Evolutionary conservation across 2,797 vertebrate species (phyloP).

Genomic region (Coilia nasus): DNA sequence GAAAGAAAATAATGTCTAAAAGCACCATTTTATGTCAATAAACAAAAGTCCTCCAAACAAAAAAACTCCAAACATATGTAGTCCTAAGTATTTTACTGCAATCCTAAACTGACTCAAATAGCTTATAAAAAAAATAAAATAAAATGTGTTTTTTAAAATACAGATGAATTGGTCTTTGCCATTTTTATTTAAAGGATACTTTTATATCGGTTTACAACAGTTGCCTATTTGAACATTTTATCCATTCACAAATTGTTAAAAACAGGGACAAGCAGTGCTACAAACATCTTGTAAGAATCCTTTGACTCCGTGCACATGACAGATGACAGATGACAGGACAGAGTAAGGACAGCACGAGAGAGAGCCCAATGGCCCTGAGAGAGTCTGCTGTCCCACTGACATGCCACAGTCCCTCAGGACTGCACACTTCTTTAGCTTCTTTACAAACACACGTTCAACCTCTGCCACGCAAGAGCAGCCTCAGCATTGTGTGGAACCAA

Average conservation of each 20-base stretch:
- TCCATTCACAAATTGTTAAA: not conserved
- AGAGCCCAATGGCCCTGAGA: not conserved
- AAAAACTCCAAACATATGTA: no score
- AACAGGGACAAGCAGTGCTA: not conserved
- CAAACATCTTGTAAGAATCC: not conserved
- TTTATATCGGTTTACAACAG: no score
- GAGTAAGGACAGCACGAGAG: not conserved
- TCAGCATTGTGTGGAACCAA: not conserved
- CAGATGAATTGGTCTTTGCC: no score
- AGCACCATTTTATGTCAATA: not conserved
- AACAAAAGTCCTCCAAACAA: no score
- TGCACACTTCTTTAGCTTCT: not conserved
- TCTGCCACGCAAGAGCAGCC: not conserved
- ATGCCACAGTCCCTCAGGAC: not conserved
- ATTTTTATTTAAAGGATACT: no score
- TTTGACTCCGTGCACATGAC: not conserved
- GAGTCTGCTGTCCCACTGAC: not conserved
- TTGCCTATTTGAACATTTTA: not conserved
- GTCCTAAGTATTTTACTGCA: no score
- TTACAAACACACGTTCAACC: not conserved
- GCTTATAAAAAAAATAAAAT: no score
- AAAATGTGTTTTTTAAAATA: no score
- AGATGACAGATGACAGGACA: not conserved
- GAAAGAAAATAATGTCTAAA: not conserved
- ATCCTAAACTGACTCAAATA: no score